Evolutionary conservation across 2,888 invertebrate genomes (phyloP).

Genomic region (Epirrhoe alternata): DNA sequence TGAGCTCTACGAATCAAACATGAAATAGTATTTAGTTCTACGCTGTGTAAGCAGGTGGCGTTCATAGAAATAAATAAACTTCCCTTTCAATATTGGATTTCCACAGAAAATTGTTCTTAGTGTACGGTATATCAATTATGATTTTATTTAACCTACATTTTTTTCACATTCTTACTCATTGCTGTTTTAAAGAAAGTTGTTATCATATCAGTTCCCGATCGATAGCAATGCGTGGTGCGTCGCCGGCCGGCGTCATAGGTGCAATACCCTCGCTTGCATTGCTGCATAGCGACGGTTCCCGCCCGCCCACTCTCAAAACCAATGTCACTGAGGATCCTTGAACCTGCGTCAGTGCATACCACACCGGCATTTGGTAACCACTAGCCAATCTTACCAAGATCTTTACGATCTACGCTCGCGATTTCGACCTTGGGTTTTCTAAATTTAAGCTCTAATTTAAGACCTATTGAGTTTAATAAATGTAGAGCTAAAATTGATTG

Average conservation of each 20-base stretch:
- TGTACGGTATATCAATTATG: neutral
- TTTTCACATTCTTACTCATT: neutral
- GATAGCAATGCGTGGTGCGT: constrained; percentile 35
- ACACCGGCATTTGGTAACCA: constrained; percentile 25
- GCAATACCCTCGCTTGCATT: constrained; percentile 66
- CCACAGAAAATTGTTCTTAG: neutral
- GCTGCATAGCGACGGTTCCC: constrained; percentile 50
- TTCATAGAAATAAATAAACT: neutral
- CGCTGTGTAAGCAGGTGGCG: constrained; percentile 28
- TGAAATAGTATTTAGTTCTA: constrained; percentile 21
- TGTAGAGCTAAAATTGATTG: neutral
- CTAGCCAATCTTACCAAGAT: constrained; percentile 16
- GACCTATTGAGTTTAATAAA: neutral
- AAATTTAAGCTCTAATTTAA: neutral
- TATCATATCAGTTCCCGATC: constrained; percentile 8
- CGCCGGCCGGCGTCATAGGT: constrained; percentile 65
- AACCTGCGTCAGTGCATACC: constrained; percentile 50
- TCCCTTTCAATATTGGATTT: neutral
- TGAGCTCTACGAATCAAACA: constrained; percentile 7
- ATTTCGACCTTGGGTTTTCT: constrained; percentile 1
- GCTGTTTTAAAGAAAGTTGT: neutral
- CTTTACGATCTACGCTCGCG: neutral
- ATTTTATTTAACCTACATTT: neutral
- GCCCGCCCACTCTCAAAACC: constrained; percentile 64
- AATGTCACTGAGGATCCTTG: constrained; percentile 63